These are phyloP conservation scores for Cryptus armator DNA, from an alignment of 2,888 invertebrate genomes.

Conservation along the genomic window DNA sequence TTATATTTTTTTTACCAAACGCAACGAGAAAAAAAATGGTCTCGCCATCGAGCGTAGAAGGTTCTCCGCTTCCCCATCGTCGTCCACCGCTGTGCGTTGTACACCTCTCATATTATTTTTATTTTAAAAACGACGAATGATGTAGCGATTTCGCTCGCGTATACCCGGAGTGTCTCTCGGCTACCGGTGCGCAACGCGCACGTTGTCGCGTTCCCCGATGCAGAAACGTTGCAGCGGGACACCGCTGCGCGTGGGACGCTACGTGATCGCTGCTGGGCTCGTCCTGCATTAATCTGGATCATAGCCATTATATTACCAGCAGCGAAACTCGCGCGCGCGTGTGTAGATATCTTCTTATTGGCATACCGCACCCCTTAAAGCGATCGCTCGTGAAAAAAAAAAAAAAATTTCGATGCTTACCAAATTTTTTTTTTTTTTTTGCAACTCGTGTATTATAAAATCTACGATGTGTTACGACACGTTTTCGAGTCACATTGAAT, in stretches of 20 bases:
- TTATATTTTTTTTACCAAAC: conserved; percentile 22
- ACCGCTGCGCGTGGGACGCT: conserved; percentile 79
- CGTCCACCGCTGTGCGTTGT: conserved; percentile 40
- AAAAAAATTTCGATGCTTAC: conserved; percentile 67
- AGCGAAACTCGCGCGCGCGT: conserved; percentile 43
- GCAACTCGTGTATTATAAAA: neutral
- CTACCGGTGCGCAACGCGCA: conserved; percentile 37
- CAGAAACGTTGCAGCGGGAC: conserved; percentile 69
- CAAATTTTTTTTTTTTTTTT: neutral
- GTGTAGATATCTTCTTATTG: conserved; percentile 73
- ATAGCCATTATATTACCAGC: conserved; percentile 78
- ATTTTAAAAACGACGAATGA: conserved; percentile 76
- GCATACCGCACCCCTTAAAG: conserved; percentile 69
- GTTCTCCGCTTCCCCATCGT: conserved; percentile 47
- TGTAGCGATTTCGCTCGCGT: conserved; percentile 67
- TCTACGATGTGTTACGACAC: neutral
- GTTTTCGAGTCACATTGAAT: neutral
- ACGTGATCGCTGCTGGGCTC: conserved; percentile 77
- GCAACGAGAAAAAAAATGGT: conserved; percentile 18
- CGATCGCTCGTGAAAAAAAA: conserved; percentile 52
- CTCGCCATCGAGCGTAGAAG: conserved; percentile 33
- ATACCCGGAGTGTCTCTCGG: conserved; percentile 7
- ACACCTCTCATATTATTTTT: conserved; percentile 54
- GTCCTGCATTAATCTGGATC: conserved; percentile 82
- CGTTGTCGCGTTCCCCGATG: conserved; percentile 58